Evolutionary conservation across 1,140 invertebrate species (phyloP).

Genomic region (Pseudoatta argentina): DNA sequence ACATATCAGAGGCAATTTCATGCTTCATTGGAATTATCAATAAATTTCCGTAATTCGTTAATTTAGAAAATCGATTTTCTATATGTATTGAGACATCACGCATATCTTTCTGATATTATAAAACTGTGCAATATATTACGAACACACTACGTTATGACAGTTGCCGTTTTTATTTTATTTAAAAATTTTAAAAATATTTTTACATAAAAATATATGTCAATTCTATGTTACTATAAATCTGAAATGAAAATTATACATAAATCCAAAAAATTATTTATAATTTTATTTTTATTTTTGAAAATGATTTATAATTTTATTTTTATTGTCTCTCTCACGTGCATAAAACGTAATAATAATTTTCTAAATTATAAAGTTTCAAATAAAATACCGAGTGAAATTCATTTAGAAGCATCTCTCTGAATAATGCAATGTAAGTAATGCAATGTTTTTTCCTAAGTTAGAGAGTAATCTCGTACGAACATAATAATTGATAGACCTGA

Average conservation of each 20-base stretch:
- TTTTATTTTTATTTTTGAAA: not conserved
- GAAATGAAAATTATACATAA: not conserved
- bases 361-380: not conserved
- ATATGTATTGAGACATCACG: conserved; percentile 13
- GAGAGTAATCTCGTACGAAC: not conserved
- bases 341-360: conserved; percentile 11
- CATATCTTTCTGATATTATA: not conserved
- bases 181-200: not conserved
- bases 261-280: not conserved
- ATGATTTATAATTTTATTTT: not conserved
- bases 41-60: conserved; percentile 42
- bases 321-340: not conserved
- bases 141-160: not conserved
- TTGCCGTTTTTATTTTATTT: conserved; percentile 3
- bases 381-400: conserved; percentile 11
- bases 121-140: not conserved
- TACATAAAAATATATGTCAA: not conserved
- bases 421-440: not conserved
- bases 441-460: not conserved
- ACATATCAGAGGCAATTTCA: conserved; percentile 29
- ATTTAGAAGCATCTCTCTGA: not conserved
- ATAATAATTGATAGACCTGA: conserved; percentile 46
- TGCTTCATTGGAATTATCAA: conserved; percentile 34
- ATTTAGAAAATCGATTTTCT: conserved; percentile 46
- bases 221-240: not conserved